Base-by-base conservation (phyloP, 2,888 invertebrate species). In the Spilosoma lubricipeda region DNA sequence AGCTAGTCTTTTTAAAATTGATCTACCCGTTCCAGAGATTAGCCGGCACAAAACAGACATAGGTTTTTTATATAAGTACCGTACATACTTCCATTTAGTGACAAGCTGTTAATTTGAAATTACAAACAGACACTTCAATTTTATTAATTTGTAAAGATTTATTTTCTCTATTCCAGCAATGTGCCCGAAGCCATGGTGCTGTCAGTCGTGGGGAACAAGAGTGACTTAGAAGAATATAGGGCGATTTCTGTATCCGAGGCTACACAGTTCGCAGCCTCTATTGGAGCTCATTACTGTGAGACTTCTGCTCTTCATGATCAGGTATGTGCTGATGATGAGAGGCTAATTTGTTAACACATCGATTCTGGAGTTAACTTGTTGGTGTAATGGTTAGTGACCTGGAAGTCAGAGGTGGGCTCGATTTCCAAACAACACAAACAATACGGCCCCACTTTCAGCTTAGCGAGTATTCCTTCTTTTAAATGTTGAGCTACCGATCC, bases 281-380 rank as follows among this genome's bases (percentile, higher is more conserved):
- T 99, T 73, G 98, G 98, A n/a, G 98, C 98, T 4, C 95, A 96
- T 18, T 98, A 98, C 93, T 97, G 97, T 85, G 99, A 99, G 91
- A 97, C 98, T 0, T 99, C 98, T 0, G 98, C 98, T 0, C 93
- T 98, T 79, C 96, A 97, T 79, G 97, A 98, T 87, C 97, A 97
- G 95, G 97, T 97, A 73, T n/a, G 27, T 39, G 30, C 27, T 59
- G 13, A 59, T 5, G 52, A 52, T 52, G 52, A 23, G 52, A n/a
- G 52, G n/a, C 2, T 52, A 52, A n/a, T 52, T 0, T 52, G 23
- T 23, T 52, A 20, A 27, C 39, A 3, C 36, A 39, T 39, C 39
- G 39, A 39, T 39, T 39, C 39, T 39, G 11, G 39, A 11, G 39
- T 39, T 11, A 39, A 39, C 7, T 4, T 39, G 39, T 39, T 45